Evolutionary conservation across 2,888 invertebrate genomes (phyloP), one percentile per base, ranked within the genome.

Genomic region (Eupeodes luniger): DNA sequence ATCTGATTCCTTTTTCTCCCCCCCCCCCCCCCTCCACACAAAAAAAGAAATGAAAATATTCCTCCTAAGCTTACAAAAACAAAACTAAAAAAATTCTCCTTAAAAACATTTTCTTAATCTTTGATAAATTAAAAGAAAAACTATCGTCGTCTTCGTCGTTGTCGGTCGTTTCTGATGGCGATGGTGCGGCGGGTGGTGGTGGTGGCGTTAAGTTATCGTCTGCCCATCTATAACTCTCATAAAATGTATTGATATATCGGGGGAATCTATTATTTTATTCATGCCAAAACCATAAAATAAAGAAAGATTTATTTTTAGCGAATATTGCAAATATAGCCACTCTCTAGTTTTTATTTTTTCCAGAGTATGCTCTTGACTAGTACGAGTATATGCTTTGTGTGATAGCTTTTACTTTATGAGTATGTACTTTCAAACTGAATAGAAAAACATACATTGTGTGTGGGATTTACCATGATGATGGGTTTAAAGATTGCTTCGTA

Each of bases 301-400:
- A 76, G 49, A 66, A 74, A 55, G 80, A 81, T 70, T 85, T 81
- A 81, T 85, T 64, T 76, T 69, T 53, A 61, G 47, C 47, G 55
- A 27, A 49, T 9, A 51, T 61, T 57, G 27, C 6, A 70, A 34
- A 59, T 59, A 51, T 59, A 51, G 47, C 59, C 81, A 64, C 70
- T 72, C 44, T 72, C 40, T 4, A 27, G 12, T 40, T 53, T 40
- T 36, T 16, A 40, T 70, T 55, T 70, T 36, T 27, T 2, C 0
- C 27, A 27, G 51, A 55, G 40, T 40, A 53, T 55, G 6, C 70
- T 55, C 51, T 53, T 19, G 14, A 55, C 12, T 55, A 27, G 27
- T 27, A 27, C 27, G 27, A 27, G 27, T 27, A 27, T 27, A 12
- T 40, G 16, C 16, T 36, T 0, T 51, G 36, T 69, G 47, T 12